phyloP scores from a whole-genome alignment of 1,140 invertebrate species.

The Thaumetopoea pityocampa region DNA sequence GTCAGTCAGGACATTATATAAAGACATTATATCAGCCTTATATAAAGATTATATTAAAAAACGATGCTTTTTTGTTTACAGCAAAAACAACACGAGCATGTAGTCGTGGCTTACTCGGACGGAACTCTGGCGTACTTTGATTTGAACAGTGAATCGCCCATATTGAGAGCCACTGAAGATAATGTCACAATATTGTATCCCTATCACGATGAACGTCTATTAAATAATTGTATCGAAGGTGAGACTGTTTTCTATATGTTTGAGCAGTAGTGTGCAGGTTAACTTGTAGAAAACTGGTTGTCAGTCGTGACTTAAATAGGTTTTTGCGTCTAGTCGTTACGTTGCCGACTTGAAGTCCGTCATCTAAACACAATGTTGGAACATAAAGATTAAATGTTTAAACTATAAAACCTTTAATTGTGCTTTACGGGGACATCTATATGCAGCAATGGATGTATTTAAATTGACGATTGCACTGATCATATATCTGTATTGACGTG shows the following conservation, averaged over 20 bases:
- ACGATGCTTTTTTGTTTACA: slow-evolving; percentile 29
- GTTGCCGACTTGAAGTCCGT: no score
- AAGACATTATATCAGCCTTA: no score
- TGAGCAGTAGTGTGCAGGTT: neutral
- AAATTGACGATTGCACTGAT: neutral
- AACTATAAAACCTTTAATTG: no score
- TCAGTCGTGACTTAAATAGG: no score
- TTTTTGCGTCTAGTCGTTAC: no score
- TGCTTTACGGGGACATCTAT: no score
- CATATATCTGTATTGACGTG: neutral
- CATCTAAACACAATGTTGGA: no score
- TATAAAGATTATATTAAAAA: neutral
- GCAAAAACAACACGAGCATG: slow-evolving; percentile 65
- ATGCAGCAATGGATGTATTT: neutral
- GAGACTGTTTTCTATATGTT: slow-evolving; percentile 7
- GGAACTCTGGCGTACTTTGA: slow-evolving; percentile 80
- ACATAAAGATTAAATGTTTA: no score
- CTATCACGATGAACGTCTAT: slow-evolving; percentile 43
- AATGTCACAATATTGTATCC: slow-evolving; percentile 59
- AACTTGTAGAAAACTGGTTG: no score
- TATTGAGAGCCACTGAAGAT: slow-evolving; percentile 61
- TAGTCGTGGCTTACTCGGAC: slow-evolving; percentile 80
- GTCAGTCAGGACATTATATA: no score
- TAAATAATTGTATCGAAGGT: slow-evolving; percentile 57
- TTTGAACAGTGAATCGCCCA: slow-evolving; percentile 70